Evolutionary conservation across 2,888 invertebrate genomes (phyloP), one percentile per base, ranked within the genome.

Genomic region (Nemapogon koenigi): DNA sequence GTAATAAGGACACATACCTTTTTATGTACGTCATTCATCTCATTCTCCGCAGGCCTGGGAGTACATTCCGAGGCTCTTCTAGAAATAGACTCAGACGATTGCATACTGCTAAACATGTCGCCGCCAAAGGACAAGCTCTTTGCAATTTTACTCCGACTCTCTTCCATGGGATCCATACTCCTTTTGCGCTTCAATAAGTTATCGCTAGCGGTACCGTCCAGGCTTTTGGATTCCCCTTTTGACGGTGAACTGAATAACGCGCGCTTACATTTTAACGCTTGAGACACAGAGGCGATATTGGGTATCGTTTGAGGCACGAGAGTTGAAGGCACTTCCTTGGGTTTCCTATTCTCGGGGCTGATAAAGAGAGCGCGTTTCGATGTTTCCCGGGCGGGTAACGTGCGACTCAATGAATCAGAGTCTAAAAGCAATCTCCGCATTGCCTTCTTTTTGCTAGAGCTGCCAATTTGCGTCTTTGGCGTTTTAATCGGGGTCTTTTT

Each of bases 291-390:
- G 66, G 60, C 0, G 62, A 59, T 42, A n/a, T n/a, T n/a, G 62
- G 66, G 19, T 16, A 17, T 15, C 10, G 31, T 4, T 3, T 26
- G 8, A 47, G 82, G 52, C 52, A 81, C 56, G 38, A 72, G 67
- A 43, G 78, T 38, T 52, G 75, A 55, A 47, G 81, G 40, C 40
- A 61, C 39, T 39, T 46, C 36, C 2, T 63, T 58, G 3, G 60
- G 35, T 19, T 62, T 37, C 49, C 62, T 64, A 43, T 75, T 79
- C 46, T 81, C 82, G 2, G 90, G 90, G 55, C 90, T 90, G 49
- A 88, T 83, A 49, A 91, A 91, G 2, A 91, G 60, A 0, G 90
- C 89, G 39, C 90, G 75, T 49, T 89, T 90, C 0, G 86, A 78
- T 1, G 82, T 80, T 53, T 86, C 86, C 14, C 82, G 60, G 0